Base-by-base conservation (phyloP, 2,797 vertebrate genomes). In the Cryptoblepharus egeriae region DNA sequence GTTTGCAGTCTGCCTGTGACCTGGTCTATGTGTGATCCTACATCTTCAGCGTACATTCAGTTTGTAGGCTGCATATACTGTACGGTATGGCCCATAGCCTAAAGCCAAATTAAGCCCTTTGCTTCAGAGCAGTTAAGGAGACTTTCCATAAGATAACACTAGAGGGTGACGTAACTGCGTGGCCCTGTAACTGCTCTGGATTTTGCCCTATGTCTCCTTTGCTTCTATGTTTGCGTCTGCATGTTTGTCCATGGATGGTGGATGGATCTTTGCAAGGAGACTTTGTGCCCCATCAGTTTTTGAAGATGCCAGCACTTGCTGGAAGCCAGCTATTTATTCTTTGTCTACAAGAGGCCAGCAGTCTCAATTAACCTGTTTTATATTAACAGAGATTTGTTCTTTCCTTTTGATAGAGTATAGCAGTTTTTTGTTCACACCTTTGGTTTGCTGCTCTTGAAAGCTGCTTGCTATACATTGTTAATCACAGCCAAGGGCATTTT, bases 401-500 rank as follows among this genome's bases (percentile, higher is more conserved):
- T 84, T 67, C 60, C 55, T 77, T 87, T 77, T 55, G 55, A 80
- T 68, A 74, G 55, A 67, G 74, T 68, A 77, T 28, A 69, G 72
- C 64, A 42, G 22, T 35, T 52, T 49, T 65, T 37, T 61, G 32
- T 84, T 77, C 74, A 80, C 74, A 77, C 57, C 55, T 83, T 73
- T 63, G 32, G 75, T 80, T 77, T 80, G 39, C 58, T 74, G 74
- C 69, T 87, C 68, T 72, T 55, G 42, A 87, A 63, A 69, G 63
- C 42, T 84, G 77, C 42, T 80, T 76, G 78, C 63, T 77, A 80
- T 80, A 87, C 37, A 69, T 42, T 84, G 81, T 83, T 87, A 87
- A 77, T 67, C 78, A 80, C 79, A 77, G 39, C 82, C 85, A 84
- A 68, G 68, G 78, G 63, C 74, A 80, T 77, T 73, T 80, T 83